Evolutionary conservation across 2,113 vertebrate species (phyloP).

Genomic region (Myotis lucifugus): DNA sequence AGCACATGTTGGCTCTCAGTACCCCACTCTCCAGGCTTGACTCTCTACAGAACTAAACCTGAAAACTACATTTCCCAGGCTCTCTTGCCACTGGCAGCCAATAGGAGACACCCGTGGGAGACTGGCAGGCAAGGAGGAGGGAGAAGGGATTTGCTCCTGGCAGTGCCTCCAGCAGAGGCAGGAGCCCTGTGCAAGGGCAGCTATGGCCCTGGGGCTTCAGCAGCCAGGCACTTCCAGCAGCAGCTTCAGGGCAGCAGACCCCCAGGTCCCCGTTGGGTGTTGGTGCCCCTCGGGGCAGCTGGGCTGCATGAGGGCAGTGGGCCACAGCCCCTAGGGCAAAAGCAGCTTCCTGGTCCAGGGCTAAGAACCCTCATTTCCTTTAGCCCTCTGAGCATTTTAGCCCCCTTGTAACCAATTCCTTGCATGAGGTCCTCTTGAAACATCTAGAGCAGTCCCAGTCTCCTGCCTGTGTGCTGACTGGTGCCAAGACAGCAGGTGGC

Average conservation of each 20-base stretch:
- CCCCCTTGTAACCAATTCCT: neutral
- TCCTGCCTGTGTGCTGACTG: neutral
- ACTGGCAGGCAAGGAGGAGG: neutral
- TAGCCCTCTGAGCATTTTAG: neutral
- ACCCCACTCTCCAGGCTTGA: accelerated
- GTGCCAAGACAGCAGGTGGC: neutral
- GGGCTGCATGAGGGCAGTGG: neutral
- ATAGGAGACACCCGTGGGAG: neutral
- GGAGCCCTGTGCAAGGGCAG: accelerated
- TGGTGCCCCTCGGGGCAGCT: neutral
- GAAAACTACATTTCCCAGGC: conserved; percentile 58
- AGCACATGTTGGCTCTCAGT: accelerated
- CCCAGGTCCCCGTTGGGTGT: neutral
- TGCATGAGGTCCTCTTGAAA: neutral
- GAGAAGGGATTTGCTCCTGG: neutral
- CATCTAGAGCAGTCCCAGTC: neutral
- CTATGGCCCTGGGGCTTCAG: neutral
- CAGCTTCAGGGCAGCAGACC: neutral
- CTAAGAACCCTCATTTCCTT: neutral
- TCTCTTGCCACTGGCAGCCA: neutral
- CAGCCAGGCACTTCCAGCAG: neutral
- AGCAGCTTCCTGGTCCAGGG: neutral
- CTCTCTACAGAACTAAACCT: no score
- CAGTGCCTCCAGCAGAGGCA: neutral
- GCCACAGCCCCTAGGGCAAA: no score